Base-by-base conservation (phyloP, 2,888 invertebrate species). In the Watsonalla cultraria region DNA sequence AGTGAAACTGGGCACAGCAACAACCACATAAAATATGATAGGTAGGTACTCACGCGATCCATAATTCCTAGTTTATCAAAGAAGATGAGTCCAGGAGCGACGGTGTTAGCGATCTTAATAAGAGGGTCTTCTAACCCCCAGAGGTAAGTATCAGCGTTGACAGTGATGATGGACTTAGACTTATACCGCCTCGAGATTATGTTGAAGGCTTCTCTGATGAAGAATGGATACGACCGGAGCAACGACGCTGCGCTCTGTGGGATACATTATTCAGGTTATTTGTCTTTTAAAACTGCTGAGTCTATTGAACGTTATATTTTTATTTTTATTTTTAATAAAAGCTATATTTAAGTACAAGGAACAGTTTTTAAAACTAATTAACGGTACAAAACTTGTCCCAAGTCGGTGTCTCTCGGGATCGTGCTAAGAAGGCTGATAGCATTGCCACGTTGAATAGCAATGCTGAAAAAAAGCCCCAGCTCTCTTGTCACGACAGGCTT, bases 81-180 rank as follows among this genome's bases (percentile, higher is more conserved):
- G 65, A 94, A 92, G 37, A 96, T 94, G 84, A 94, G 93, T 42
- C 91, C 92, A 0, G 96, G 96, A 55, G 54, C 55, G 8, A 70
- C 4, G 5, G 48, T 92, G 62, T 95, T 92, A 0, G 95, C 96
- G 39, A 96, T 75, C 1, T 88, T 84, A 50, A 97, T 93, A 47
- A 97, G 73, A 0, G 92, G 90, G 72, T 97, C 96, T 1, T 95
- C 93, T 75, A 96, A 96, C 0, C 97, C 97, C 95, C 96, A 96
- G 11, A 97, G 82, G 72, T 94, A 95, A 35, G 96, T 94, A 54
- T 95, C 83, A 0, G 94, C 94, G 0, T 92, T 91, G 42, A 95
- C 72, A 34, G 92, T 91, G 13, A 95, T 76, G 58, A 96, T 92
- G 0, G 95, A 91, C 64, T 93, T 78, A 0, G 94, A 90, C 54